A percentile compares a stretch with the other conserved stretches of the same genome.
These are phyloP conservation scores for Sogatella furcifera DNA, from an alignment of 1,140 invertebrate species.

Conservation along the genomic window DNA sequence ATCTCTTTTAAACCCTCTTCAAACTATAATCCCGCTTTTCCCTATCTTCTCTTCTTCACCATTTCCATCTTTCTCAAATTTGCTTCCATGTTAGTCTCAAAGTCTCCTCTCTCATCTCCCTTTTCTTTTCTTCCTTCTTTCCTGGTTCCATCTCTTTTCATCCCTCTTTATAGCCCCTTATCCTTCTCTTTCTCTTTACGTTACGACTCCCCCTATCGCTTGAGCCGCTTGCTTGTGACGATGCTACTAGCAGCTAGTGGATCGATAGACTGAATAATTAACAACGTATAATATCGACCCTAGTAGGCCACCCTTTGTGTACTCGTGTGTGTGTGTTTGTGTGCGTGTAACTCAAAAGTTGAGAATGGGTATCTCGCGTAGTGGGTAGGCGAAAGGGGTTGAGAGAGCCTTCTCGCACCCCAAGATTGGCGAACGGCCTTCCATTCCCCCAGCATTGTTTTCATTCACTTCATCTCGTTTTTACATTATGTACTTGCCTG, in stretches of 20 bases:
- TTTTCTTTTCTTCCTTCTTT: no score
- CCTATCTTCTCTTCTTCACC: no score
- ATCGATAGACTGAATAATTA: constrained; percentile 28
- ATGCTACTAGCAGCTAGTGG: background rate
- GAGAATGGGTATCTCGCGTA: no score
- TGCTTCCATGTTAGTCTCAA: no score
- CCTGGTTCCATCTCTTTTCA: no score
- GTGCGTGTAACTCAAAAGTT: no score
- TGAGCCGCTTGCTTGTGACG: background rate
- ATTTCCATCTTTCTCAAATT: no score
- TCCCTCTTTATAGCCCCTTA: no score
- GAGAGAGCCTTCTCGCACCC: background rate
- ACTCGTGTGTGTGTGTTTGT: no score
- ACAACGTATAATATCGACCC: constrained; percentile 28
- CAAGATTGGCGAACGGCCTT: background rate
- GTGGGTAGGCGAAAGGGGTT: background rate
- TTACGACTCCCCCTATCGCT: background rate
- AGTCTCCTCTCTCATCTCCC: no score
- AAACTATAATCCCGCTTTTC: no score
- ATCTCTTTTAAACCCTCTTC: no score
- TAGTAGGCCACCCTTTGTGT: background rate
- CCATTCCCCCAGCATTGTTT: background rate
- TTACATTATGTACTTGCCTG: constrained; percentile 5
- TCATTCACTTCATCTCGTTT: constrained; percentile 1
- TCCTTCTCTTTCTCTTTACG: background rate